Percentiles rank a stretch among this genome's conserved stretches.
Evolutionary conservation across 64 coral and sea anemone species (phyloP).

Genomic region (Pachyseris speciosa): DNA sequence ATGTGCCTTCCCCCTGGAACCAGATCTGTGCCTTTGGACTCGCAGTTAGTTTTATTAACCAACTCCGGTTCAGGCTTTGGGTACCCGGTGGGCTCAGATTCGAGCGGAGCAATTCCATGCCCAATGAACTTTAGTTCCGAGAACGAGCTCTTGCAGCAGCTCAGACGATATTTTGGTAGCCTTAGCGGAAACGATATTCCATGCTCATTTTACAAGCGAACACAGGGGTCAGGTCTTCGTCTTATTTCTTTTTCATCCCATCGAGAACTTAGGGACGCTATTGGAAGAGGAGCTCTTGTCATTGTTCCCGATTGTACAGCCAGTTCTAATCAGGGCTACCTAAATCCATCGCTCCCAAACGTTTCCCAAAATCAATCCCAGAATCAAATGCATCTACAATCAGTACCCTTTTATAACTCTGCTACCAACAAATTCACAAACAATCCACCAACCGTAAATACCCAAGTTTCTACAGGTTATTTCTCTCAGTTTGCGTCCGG

Average conservation of each 20-base stretch:
- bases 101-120: neutral
- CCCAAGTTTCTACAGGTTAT: neutral
- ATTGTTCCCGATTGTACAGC: neutral
- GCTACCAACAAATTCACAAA: neutral
- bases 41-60: neutral
- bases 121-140: neutral
- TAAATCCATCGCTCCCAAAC: too few species aligned
- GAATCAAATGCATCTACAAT: neutral
- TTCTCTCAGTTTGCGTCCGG: too few species aligned
- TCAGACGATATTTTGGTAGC: neutral
- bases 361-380: too few species aligned
- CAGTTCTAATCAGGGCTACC: neutral
- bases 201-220: neutral
- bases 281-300: neutral
- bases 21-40: neutral
- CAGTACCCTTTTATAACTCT: neutral
- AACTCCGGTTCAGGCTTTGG: neutral
- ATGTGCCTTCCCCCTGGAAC: neutral
- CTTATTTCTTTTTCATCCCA: neutral
- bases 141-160: neutral
- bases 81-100: neutral
- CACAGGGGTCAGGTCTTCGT: neutral
- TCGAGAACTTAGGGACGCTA: neutral
- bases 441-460: neutral
- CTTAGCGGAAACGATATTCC: neutral